Conservation (phyloP, 1,140 invertebrate species). For the Aphidius gifuensis region DNA sequence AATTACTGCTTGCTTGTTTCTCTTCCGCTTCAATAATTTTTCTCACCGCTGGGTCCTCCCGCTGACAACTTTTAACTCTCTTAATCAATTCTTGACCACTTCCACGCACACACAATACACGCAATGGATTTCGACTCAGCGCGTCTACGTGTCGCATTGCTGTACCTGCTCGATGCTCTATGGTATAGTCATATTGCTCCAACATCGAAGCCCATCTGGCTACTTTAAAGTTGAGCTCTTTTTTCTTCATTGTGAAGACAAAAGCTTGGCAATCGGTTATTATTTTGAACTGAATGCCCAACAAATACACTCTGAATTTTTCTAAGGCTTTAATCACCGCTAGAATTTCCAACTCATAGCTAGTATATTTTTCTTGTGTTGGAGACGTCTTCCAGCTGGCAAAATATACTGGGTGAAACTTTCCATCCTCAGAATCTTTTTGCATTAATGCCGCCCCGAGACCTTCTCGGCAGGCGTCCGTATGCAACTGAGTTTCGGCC, state of each 20-base stretch:
- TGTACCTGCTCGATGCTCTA: slow-evolving; percentile 31
- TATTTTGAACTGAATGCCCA: slow-evolving; percentile 47
- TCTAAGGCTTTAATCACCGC: slow-evolving; percentile 18
- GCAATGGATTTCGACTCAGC: slow-evolving; percentile 34
- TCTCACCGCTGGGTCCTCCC: slow-evolving; percentile 1
- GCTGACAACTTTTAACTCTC: slow-evolving; percentile 7
- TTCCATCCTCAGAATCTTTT: slow-evolving; percentile 8
- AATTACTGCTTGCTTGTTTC: slow-evolving; percentile 12
- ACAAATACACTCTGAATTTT: slow-evolving; percentile 54
- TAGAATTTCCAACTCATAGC: background rate
- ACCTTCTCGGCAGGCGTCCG: slow-evolving; percentile 14
- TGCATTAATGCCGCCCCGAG: slow-evolving; percentile 38
- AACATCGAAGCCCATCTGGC: slow-evolving; percentile 34
- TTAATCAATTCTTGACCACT: background rate
- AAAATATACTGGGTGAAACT: slow-evolving; percentile 5
- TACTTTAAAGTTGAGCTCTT: slow-evolving; percentile 33
- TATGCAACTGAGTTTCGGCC: slow-evolving; percentile 23
- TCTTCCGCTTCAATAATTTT: slow-evolving; percentile 2
- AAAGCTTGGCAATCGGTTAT: slow-evolving; percentile 29
- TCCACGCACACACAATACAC: background rate
- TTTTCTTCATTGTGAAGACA: slow-evolving; percentile 35
- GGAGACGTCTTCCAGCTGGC: background rate
- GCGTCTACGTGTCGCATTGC: slow-evolving; percentile 38
- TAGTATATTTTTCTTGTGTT: background rate
- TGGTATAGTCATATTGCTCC: slow-evolving; percentile 32